These are phyloP conservation scores for Trigoniulus corallinus DNA, from an alignment of 1,140 invertebrate genomes.

Conservation along the genomic window DNA sequence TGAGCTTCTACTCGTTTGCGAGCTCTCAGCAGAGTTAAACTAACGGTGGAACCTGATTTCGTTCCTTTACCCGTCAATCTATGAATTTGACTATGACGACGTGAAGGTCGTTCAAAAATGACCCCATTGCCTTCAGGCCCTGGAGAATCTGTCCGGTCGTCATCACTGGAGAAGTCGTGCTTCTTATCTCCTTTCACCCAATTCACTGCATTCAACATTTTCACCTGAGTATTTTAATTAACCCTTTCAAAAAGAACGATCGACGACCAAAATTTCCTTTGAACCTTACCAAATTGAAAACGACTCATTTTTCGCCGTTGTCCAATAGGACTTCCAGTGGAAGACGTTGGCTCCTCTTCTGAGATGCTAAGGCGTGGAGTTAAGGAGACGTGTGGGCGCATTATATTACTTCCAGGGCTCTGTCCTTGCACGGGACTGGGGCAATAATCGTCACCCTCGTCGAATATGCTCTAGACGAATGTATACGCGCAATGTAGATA, in stretches of 20 bases:
- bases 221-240: constrained; percentile 11
- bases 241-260: not conserved
- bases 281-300: constrained; percentile 13
- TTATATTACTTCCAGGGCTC: constrained; percentile 19
- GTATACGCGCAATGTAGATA: too few species aligned
- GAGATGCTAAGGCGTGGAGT: constrained; percentile 21
- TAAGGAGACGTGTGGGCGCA: constrained; percentile 16
- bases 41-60: constrained; percentile 21
- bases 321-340: constrained; percentile 5
- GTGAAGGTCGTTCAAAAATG: constrained; percentile 3
- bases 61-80: not conserved
- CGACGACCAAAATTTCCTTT: not conserved
- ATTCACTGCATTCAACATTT: constrained; percentile 33
- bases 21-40: constrained; percentile 53
- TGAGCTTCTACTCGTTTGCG: constrained; percentile 69
- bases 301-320: constrained; percentile 12
- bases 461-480: constrained; percentile 17
- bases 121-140: constrained; percentile 21
- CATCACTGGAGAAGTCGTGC: constrained; percentile 31
- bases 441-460: constrained; percentile 17
- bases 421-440: constrained; percentile 17
- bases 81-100: not conserved
- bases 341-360: constrained; percentile 15
- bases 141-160: constrained; percentile 39
- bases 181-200: constrained; percentile 36